These are phyloP conservation scores for Naso thynnoides DNA, from an alignment of 2,797 vertebrate species.

Conservation along the genomic window DNA sequence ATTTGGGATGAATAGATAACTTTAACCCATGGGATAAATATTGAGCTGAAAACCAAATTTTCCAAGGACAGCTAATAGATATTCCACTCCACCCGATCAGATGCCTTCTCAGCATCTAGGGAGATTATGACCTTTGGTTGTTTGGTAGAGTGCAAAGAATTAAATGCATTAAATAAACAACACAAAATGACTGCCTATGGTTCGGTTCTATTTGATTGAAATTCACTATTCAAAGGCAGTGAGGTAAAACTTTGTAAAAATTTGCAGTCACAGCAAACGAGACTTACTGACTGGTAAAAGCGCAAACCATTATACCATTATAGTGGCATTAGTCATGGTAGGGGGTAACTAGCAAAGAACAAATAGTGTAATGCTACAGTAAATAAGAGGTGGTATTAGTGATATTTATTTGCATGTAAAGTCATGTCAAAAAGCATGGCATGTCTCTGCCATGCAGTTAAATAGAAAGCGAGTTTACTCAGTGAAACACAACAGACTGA, in stretches of 20 bases:
- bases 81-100: neutral
- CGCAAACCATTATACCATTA: no score
- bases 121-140: neutral
- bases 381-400: neutral
- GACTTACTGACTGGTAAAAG: no score
- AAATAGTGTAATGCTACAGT: conserved; percentile 9
- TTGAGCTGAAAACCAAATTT: neutral
- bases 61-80: neutral
- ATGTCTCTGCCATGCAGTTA: conserved; percentile 1
- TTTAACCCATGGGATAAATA: neutral
- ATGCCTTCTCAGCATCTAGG: neutral
- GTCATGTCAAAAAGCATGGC: conserved; percentile 20
- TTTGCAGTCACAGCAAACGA: neutral
- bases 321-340: neutral
- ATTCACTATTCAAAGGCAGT: neutral
- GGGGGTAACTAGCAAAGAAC: neutral
- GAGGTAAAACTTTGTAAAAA: neutral
- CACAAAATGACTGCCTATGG: neutral
- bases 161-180: neutral
- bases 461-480: conserved; percentile 15
- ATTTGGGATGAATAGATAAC: neutral
- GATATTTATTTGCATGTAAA: neutral
- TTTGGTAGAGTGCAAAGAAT: neutral
- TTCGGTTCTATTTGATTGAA: neutral
- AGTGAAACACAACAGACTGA: conserved; percentile 30